A percentile compares a stretch with the other conserved stretches of the same genome.
Evolutionary conservation across 2,797 vertebrate species (phyloP).

Genomic region (Botia kubotai): DNA sequence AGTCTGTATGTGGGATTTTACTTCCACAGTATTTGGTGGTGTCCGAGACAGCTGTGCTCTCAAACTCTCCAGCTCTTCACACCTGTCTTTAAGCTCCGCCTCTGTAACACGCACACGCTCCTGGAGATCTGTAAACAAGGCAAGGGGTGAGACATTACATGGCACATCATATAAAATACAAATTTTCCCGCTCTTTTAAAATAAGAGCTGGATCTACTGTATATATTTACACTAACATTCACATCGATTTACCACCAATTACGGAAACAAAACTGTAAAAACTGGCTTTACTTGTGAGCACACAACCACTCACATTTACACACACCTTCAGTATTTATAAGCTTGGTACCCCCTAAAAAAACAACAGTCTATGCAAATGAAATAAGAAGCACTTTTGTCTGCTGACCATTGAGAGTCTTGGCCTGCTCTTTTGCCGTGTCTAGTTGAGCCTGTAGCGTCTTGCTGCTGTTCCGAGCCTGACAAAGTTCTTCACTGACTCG

Average conservation of each 20-base stretch:
- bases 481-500: slow-evolving; percentile 78
- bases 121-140: slow-evolving; percentile 77
- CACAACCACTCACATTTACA: no score
- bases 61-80: slow-evolving; percentile 76
- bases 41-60: slow-evolving; percentile 74
- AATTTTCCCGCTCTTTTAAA: no score
- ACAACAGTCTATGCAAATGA: neutral
- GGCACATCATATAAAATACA: neutral
- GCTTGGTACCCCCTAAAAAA: no score
- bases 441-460: slow-evolving; percentile 71
- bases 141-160: neutral
- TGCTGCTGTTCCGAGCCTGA: slow-evolving; percentile 73
- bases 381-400: slow-evolving; percentile 6
- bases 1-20: slow-evolving; percentile 68
- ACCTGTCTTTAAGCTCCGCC: slow-evolving; percentile 75
- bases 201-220: no score
- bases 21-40: slow-evolving; percentile 62
- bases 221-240: no score
- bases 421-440: slow-evolving; percentile 79
- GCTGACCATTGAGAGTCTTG: slow-evolving; percentile 77
- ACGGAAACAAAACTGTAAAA: no score
- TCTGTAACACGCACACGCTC: slow-evolving; percentile 75
- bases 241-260: no score
- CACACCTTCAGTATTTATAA: no score
- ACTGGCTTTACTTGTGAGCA: no score